A percentile compares a stretch with the other conserved stretches of the same genome.
These are phyloP conservation scores for Chaetops frenatus DNA, from an alignment of 2,113 vertebrate species.

Conservation along the genomic window DNA sequence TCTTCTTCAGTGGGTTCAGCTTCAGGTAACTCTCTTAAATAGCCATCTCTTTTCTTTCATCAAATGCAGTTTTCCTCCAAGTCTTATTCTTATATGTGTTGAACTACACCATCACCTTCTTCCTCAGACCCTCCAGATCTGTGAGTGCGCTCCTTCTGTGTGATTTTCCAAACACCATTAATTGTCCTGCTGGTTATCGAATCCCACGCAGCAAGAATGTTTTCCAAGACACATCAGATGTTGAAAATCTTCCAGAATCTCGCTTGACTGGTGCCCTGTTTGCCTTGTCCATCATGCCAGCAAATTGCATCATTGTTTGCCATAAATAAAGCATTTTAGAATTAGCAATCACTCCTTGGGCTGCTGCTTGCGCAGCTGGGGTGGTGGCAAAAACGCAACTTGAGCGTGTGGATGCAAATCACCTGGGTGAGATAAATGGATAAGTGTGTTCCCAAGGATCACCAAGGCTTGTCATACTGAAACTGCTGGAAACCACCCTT, in stretches of 20 bases:
- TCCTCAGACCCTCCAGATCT: background rate
- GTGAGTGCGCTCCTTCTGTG: fast-evolving
- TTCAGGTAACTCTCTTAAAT: background rate
- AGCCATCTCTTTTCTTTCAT: background rate
- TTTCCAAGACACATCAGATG: background rate
- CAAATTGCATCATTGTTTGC: background rate
- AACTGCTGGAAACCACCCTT: background rate
- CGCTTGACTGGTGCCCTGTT: background rate
- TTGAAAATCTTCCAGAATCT: background rate
- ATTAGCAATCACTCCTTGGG: background rate
- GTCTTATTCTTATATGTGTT: background rate
- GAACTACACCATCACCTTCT: background rate
- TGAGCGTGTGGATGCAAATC: background rate
- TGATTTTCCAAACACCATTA: background rate
- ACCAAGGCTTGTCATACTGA: background rate
- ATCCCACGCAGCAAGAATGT: background rate
- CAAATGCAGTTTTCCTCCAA: background rate
- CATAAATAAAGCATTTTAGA: background rate
- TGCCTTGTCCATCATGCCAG: background rate
- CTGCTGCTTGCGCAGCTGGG: background rate
- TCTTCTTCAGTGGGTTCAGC: background rate
- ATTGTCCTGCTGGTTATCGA: background rate
- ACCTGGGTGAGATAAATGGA: background rate
- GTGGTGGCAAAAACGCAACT: background rate
- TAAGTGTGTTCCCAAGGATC: background rate